These are phyloP conservation scores for Engraulis encrasicolus DNA, from an alignment of 2,113 vertebrate species.

Conservation along the genomic window DNA sequence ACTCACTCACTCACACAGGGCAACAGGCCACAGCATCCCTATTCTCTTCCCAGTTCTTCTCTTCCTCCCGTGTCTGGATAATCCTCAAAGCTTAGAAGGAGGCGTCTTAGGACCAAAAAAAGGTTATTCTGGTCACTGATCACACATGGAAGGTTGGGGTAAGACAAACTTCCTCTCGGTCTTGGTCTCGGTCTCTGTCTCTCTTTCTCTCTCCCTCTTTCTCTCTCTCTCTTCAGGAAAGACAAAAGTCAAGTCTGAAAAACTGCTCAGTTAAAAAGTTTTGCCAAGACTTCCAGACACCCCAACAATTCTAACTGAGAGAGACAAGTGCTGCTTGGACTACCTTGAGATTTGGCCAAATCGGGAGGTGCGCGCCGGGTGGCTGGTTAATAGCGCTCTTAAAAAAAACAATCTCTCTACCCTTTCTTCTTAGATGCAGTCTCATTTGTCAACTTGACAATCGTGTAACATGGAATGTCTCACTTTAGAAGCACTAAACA, in stretches of 20 bases:
- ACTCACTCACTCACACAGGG: too few species aligned
- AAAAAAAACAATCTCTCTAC: not conserved
- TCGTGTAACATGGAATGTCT: not conserved
- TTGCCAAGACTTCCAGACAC: too few species aligned
- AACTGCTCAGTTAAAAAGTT: not conserved
- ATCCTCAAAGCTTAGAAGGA: not conserved
- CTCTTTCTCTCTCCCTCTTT: too few species aligned
- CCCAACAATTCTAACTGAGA: not conserved
- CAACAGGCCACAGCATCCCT: too few species aligned
- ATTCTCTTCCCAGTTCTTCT: too few species aligned
- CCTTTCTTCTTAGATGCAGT: not conserved
- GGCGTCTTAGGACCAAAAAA: not conserved
- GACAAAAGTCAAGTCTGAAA: not conserved
- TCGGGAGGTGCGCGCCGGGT: not conserved
- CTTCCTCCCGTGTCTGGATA: not conserved
- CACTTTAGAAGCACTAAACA: not conserved
- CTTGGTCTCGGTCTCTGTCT: too few species aligned
- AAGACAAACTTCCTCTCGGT: not conserved
- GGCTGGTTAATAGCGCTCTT: not conserved
- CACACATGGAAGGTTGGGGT: not conserved
- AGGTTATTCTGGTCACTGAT: constrained; percentile 11
- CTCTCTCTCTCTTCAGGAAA: not conserved
- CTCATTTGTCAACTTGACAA: not conserved
- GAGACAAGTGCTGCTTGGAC: not conserved
- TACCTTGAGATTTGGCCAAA: not conserved